These are phyloP conservation scores for Planococcus citri DNA, from an alignment of 1,140 invertebrate species.

Conservation along the genomic window DNA sequence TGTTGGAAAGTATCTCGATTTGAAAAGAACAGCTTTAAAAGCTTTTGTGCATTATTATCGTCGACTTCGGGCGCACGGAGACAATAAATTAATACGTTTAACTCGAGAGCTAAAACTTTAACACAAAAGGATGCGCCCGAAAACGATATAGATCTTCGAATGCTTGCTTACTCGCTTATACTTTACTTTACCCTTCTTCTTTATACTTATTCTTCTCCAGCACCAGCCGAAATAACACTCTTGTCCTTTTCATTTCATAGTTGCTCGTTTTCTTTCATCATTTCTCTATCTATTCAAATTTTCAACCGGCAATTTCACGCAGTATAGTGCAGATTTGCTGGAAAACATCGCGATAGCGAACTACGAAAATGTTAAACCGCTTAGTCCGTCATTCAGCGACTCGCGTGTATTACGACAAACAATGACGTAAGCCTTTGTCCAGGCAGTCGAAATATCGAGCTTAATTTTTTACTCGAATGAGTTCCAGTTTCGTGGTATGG, in stretches of 20 bases:
- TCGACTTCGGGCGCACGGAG: not conserved
- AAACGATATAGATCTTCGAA: not conserved
- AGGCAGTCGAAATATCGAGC: not conserved
- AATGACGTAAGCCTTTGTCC: not conserved
- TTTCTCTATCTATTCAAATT: slow-evolving; percentile 1
- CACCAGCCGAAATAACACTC: not conserved
- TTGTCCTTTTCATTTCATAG: not conserved
- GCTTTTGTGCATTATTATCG: not conserved
- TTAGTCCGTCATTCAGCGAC: not conserved
- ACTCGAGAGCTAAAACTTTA: not conserved
- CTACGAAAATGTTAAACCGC: not conserved
- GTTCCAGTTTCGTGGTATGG: not conserved
- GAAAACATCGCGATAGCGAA: not conserved
- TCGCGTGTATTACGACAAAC: too few relatives aligned
- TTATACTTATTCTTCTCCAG: not conserved
- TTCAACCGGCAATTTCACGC: not conserved
- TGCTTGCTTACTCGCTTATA: too few relatives aligned
- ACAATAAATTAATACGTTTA: slow-evolving; percentile 8
- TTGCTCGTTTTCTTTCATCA: slow-evolving; percentile 2
- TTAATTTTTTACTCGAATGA: not conserved
- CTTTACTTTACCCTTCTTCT: too few relatives aligned
- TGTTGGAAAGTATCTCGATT: not conserved
- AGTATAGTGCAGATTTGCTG: too few relatives aligned
- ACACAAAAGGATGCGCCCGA: slow-evolving; percentile 1
- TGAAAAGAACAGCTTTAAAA: slow-evolving; percentile 7